Conservation (phyloP, 2,888 invertebrate species). For the Dryococelus australis region DNA sequence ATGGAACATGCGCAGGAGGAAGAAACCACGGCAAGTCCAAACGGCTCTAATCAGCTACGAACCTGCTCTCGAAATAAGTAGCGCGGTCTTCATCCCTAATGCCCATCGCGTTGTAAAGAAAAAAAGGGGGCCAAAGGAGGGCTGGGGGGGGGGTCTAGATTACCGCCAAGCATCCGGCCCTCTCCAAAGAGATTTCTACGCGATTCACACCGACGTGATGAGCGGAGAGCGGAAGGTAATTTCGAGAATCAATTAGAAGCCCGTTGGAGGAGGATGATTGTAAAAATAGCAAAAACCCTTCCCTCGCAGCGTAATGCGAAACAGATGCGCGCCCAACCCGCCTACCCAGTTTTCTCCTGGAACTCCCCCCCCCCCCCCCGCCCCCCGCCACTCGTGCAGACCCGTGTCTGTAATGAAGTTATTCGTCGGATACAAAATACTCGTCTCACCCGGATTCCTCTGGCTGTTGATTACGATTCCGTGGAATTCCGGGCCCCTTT, state of each 20-base stretch:
- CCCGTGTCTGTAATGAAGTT: neutral
- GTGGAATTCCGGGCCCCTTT: neutral
- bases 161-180: neutral
- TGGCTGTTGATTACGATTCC: neutral
- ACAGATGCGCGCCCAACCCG: neutral
- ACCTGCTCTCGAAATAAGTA: no score
- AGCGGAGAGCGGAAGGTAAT: neutral
- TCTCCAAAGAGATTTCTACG: neutral
- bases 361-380: neutral
- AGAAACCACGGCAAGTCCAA: no score
- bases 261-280: neutral
- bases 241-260: conserved; percentile 5
- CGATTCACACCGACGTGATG: neutral
- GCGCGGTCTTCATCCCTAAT: no score
- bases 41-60: no score
- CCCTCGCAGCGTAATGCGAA: neutral
- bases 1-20: no score
- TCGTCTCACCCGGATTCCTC: neutral
- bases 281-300: neutral
- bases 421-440: conserved; percentile 10
- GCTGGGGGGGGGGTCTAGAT: neutral
- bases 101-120: no score
- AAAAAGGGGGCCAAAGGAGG: neutral
- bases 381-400: neutral
- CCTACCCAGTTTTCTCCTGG: no score